Evolutionary conservation across 2,113 vertebrate genomes (phyloP), one percentile per base, ranked within the genome.

Genomic region (Barnardius zonarius): DNA sequence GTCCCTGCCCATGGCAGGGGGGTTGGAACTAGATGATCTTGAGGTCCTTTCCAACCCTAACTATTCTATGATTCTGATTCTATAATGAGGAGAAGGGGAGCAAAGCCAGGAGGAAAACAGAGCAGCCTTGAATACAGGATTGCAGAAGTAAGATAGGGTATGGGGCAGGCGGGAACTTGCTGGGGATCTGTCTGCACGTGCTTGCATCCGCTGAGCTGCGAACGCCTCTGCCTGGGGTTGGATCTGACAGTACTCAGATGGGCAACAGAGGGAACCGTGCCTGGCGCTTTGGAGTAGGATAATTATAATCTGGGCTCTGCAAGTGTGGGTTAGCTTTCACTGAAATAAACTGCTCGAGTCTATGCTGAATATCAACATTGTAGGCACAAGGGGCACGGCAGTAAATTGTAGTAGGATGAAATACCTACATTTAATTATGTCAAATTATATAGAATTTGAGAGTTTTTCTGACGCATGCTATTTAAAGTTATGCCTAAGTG

Each of bases 381-480:
- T 95, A 98, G 97, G 95, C 97, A 98, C 70, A 97, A 93, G 95
- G 82, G 97, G 96, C 91, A 98, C 96, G 97, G 96, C 90, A 55
- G 97, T 93, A 98, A 98, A 98, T 98, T 98, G 98, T 93, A 98
- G 98, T 80, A 95, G 88, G 89, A 98, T 97, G 97, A 98, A 98
- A 98, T 98, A 98, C 97, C 95, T 98, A 97, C 97, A 96, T 97
- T 98, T 98, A 98, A 98, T 98, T 98, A 98, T 96, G 93, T 88
- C 63, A 98, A 98, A 98, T 98, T 98, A 98, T 95, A 98, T 98
- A 98, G 97, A 98, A 98, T 98, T 98, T 98, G 87, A 97, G 93
- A 95, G 96, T 96, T 97, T 97, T 97, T 97, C 96, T 92, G 95
- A 95, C 90, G 81, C 92, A 70, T 93, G 92, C 97, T 98, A 98